These are phyloP conservation scores for Ia io DNA, from an alignment of 2,113 vertebrate species.

Conservation along the genomic window DNA sequence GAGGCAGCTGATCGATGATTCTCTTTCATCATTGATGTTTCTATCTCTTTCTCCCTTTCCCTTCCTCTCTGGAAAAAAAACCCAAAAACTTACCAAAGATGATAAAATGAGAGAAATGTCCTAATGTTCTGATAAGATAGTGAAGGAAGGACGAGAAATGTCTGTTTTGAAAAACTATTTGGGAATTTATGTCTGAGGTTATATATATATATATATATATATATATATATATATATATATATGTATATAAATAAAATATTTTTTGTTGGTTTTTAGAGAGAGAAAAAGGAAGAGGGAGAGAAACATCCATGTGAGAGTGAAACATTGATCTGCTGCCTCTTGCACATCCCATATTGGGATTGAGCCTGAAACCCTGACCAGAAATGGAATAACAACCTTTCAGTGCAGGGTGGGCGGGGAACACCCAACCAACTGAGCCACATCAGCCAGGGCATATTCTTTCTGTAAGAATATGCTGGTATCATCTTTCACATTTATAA, in stretches of 20 bases:
- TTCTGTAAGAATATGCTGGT: neutral
- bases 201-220: neutral
- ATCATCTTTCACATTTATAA: neutral
- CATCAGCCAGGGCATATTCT: neutral
- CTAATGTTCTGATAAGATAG: neutral
- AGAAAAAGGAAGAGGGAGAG: neutral
- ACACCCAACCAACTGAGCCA: neutral
- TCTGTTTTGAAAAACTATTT: conserved; percentile 21
- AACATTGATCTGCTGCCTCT: neutral
- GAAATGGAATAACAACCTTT: neutral
- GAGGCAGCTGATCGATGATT: too few relatives aligned
- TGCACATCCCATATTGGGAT: neutral
- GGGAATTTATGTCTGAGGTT: neutral
- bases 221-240: neutral
- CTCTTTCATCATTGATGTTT: too few relatives aligned
- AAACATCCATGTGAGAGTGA: neutral
- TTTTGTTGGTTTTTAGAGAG: neutral
- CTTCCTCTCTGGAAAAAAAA: too few relatives aligned
- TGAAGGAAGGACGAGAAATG: neutral
- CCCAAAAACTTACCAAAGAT: neutral
- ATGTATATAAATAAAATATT: neutral
- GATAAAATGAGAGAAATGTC: neutral
- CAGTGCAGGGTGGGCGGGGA: neutral
- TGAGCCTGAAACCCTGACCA: neutral
- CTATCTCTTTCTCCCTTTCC: too few relatives aligned